phyloP scores from a whole-genome alignment of 2,888 invertebrate species.

The Ophioninae sp. region DNA sequence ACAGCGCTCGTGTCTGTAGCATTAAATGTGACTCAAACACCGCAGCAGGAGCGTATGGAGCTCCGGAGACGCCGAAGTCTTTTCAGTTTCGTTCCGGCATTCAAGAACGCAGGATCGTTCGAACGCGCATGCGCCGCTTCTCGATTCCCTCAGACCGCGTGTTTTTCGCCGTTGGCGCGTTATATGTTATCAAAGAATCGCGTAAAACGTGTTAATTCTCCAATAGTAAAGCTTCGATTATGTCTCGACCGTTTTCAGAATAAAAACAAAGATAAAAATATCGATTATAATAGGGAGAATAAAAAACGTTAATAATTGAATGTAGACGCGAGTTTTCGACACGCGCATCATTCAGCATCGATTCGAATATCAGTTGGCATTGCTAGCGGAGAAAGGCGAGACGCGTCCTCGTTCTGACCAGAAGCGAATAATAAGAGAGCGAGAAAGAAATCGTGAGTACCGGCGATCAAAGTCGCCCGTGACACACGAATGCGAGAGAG shows the following conservation, averaged over 20 bases:
- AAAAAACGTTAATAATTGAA: not conserved
- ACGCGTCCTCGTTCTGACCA: conserved; percentile 31
- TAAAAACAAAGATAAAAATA: not conserved
- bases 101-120: not conserved
- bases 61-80: not conserved
- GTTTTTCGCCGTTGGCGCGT: not conserved
- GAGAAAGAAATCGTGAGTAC: not conserved
- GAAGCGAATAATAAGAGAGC: conserved; percentile 3
- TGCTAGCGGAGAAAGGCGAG: conserved; percentile 41
- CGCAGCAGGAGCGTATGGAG: not conserved
- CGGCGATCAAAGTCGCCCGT: not conserved
- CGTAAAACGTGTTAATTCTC: not conserved
- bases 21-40: not conserved
- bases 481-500: too few relatives aligned
- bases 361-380: conserved; percentile 36
- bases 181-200: not conserved
- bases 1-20: not conserved
- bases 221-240: not conserved
- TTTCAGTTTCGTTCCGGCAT: conserved; percentile 10
- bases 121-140: not conserved
- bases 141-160: not conserved
- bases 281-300: not conserved
- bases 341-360: conserved; percentile 15
- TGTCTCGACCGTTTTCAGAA: not conserved
- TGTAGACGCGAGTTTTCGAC: not conserved